Base-by-base conservation (phyloP, 1,140 invertebrate species). In the Trachymyrmex septentrionalis region DNA sequence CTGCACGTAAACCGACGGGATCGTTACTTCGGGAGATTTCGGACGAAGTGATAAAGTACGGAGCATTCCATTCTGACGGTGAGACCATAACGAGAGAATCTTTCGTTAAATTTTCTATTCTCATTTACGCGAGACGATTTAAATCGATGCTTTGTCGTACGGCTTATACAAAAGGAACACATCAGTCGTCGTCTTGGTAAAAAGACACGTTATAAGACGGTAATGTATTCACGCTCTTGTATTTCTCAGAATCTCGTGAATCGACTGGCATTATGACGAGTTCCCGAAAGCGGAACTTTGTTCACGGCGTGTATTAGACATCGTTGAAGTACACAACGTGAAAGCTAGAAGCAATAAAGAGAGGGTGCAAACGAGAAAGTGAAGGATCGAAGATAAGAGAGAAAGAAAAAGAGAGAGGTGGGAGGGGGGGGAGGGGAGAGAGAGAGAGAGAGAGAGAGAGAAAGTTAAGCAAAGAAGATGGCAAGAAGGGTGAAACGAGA, bases 401-500 rank as follows among this genome's bases (percentile, higher is more conserved):
- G 21, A 63, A 27, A 27, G 19, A 12, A 48, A 67, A 3, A 30
- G 21, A 48, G 27, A 34, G 16, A 66, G 7, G 24, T 38, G 16
- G 30, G 53, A n/a, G 57, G 19, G 3, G 9, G 38, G 0, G 21
- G 44, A n/a, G 9, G 12, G 7, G 55, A 59, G 3, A 48, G 21
- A 19, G 27, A 24, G 16, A 57, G 30, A 55, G 24, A 9, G 19
- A 44, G 30, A 55, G 21, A 9, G 19, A 44, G 30, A 64, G 27
- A 61, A 5, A 48, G 16, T 3, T 24, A 48, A n/a, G 44, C n/a
- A 50, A 90, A 86, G 63, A 24, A 57, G 21, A 24, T 24, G 30
- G 72, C 81, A 87, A 75, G 87, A 82, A 66, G 53, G 30, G 63
- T 73, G 71, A 59, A 80, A 85, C 75, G 89, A 91, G 87, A 88